A percentile compares a stretch with the other conserved stretches of the same genome.
Conservation (phyloP, 2,113 vertebrate species). For the Gadus chalcogrammus region DNA sequence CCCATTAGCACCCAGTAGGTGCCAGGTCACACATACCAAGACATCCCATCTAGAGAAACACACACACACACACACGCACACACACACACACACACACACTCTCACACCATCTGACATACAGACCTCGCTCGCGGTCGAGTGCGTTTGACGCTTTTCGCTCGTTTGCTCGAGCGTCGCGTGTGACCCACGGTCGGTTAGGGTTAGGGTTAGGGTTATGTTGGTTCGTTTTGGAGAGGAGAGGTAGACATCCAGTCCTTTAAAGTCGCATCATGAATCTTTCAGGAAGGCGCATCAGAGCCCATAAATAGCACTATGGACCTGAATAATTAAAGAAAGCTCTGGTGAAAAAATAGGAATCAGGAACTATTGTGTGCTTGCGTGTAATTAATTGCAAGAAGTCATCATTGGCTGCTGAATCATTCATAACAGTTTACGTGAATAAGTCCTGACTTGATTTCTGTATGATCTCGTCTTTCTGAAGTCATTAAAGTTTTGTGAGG, state of each 20-base stretch:
- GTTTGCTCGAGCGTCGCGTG: constrained; percentile 31
- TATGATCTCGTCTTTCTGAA: not conserved
- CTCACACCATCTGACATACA: constrained; percentile 38
- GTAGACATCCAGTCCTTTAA: constrained; percentile 58
- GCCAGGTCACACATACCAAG: constrained; percentile 24
- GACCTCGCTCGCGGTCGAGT: constrained; percentile 30
- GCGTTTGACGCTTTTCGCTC: constrained; percentile 33
- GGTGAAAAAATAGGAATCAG: constrained; percentile 44
- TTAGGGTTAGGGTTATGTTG: not conserved
- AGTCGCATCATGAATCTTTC: constrained; percentile 68
- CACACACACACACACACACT: too few relatives aligned
- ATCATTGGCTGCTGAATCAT: constrained; percentile 3
- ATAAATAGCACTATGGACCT: constrained; percentile 56
- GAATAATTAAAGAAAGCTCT: constrained; percentile 64
- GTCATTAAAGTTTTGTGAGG: constrained; percentile 2
- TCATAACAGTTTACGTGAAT: not conserved
- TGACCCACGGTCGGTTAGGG: constrained; percentile 35
- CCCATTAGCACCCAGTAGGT: not conserved
- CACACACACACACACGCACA: too few relatives aligned
- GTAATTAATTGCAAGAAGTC: not conserved
- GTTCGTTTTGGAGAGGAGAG: too few relatives aligned
- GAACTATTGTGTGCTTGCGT: not conserved
- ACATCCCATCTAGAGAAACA: constrained; percentile 17
- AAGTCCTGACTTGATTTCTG: not conserved
- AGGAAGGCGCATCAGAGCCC: constrained; percentile 57